phyloP scores from a whole-genome alignment of 1,140 invertebrate genomes.

The Calosoma granatense region DNA sequence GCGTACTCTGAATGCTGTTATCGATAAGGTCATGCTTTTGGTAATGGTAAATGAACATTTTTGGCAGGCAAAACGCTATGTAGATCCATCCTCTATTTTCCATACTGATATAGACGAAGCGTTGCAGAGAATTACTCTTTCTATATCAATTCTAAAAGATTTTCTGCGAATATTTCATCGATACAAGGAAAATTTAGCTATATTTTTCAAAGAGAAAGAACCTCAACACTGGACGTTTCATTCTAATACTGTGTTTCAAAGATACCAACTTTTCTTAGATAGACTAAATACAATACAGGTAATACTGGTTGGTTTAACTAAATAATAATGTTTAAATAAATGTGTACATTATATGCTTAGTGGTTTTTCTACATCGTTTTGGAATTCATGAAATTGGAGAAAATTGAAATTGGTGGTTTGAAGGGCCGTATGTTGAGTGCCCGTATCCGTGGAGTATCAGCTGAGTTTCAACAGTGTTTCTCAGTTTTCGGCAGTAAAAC shows the following conservation, averaged over 20 bases:
- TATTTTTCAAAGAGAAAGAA: conserved; percentile 50
- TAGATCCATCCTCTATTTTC: conserved; percentile 82
- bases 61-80: conserved; percentile 62
- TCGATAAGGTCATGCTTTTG: too few relatives aligned
- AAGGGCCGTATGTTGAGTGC: conserved; percentile 73
- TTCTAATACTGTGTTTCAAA: conserved; percentile 73
- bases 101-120: conserved; percentile 86
- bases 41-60: too few relatives aligned
- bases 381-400: conserved; percentile 91
- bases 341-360: conserved; percentile 25
- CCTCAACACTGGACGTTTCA: conserved; percentile 80
- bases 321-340: background rate
- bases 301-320: background rate
- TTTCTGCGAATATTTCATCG: conserved; percentile 53
- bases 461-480: conserved; percentile 83
- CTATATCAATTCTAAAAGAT: conserved; percentile 55
- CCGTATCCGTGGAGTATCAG: conserved; percentile 65
- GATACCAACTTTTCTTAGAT: conserved; percentile 75
- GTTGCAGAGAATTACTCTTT: conserved; percentile 61
- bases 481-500: conserved; percentile 75
- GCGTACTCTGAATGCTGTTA: too few relatives aligned
- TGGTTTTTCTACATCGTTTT: conserved; percentile 85
- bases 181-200: conserved; percentile 57
- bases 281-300: conserved; percentile 67
- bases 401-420: conserved; percentile 88